These are phyloP conservation scores for Oithona nana DNA, from an alignment of 2,888 invertebrate species.

Conservation along the genomic window DNA sequence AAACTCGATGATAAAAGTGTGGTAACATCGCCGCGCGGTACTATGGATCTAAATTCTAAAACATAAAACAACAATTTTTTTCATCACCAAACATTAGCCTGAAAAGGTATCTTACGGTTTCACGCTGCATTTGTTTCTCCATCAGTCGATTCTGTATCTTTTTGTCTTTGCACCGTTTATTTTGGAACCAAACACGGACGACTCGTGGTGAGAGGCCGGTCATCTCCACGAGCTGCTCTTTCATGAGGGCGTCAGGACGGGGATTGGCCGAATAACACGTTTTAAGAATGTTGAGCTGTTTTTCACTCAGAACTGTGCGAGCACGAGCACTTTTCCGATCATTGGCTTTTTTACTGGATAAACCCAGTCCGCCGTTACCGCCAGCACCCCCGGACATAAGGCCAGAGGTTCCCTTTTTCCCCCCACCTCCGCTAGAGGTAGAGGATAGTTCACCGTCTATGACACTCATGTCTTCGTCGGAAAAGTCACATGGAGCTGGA, in stretches of 20 bases:
- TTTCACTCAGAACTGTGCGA: slow-evolving; percentile 93
- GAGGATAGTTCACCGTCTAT: slow-evolving; percentile 1
- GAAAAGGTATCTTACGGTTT: slow-evolving; percentile 17
- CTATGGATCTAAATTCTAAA: too few relatives aligned
- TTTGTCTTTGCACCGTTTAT: slow-evolving; percentile 64
- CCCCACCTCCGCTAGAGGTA: slow-evolving; percentile 23
- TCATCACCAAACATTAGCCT: too few relatives aligned
- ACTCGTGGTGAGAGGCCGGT: slow-evolving; percentile 90
- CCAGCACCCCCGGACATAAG: slow-evolving; percentile 13
- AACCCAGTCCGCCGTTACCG: slow-evolving; percentile 18
- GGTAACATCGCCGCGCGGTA: too few relatives aligned
- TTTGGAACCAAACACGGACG: slow-evolving; percentile 98
- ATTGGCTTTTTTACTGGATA: slow-evolving; percentile 43
- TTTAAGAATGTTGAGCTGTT: slow-evolving; percentile 87
- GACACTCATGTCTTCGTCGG: slow-evolving; percentile 18
- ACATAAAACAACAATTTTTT: too few relatives aligned
- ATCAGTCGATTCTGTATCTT: slow-evolving; percentile 16
- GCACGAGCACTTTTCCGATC: slow-evolving; percentile 94
- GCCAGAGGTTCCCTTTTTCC: slow-evolving; percentile 30
- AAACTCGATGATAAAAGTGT: too few relatives aligned
- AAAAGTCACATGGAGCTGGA: slow-evolving; percentile 13
- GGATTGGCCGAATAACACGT: slow-evolving; percentile 96
- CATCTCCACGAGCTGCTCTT: slow-evolving; percentile 98
- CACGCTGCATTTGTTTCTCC: slow-evolving; percentile 17
- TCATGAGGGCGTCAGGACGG: slow-evolving; percentile 94